A percentile compares a stretch with the other conserved stretches of the same genome.
These are phyloP conservation scores for Bagarius yarrelli DNA, from an alignment of 2,113 vertebrate genomes.

Conservation along the genomic window DNA sequence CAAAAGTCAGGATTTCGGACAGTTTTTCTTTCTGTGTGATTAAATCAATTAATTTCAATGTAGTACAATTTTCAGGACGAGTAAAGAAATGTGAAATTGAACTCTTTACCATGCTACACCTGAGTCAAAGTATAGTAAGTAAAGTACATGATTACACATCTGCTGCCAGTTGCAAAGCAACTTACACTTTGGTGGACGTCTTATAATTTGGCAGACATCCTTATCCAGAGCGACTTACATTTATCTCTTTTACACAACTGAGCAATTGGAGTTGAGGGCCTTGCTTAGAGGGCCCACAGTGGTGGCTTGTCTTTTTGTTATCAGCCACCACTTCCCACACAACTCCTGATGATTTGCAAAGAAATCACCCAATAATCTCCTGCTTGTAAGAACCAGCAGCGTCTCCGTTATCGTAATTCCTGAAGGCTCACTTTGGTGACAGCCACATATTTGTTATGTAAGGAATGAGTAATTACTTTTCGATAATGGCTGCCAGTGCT, in stretches of 20 bases:
- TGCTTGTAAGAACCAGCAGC: background rate
- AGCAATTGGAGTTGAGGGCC: no score
- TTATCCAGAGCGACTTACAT: no score
- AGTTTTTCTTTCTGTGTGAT: background rate
- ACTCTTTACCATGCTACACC: background rate
- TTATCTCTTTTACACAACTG: no score
- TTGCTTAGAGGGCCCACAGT: no score
- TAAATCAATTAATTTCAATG: background rate
- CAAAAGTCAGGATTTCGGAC: background rate
- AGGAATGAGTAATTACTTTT: constrained; percentile 47
- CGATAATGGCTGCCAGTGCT: constrained; percentile 24
- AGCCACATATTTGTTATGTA: constrained; percentile 44
- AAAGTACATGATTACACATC: background rate
- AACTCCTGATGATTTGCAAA: background rate
- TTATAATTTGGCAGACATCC: no score
- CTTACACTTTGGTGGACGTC: no score
- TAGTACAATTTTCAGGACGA: background rate
- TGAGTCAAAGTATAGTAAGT: background rate
- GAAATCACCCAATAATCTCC: constrained; percentile 27
- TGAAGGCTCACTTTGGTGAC: background rate
- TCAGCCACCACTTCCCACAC: no score
- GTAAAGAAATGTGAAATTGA: background rate
- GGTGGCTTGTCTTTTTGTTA: no score
- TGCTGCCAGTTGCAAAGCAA: background rate
- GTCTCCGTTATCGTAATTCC: constrained; percentile 39